Conservation (phyloP, 2,888 invertebrate genomes). For the Hypena proboscidalis region DNA sequence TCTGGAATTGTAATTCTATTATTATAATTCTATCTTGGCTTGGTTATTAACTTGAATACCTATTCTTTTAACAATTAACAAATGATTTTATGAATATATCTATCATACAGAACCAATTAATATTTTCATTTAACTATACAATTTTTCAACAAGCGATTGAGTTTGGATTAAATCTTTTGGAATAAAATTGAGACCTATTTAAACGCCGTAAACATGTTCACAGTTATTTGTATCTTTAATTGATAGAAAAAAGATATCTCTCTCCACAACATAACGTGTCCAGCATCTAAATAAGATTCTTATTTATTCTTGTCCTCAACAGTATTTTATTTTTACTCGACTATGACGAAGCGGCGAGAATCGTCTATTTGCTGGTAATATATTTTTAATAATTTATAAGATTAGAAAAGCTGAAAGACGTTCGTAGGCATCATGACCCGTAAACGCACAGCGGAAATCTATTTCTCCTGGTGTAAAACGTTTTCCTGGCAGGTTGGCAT, state of each 20-base stretch:
- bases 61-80: conserved; percentile 29
- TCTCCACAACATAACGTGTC: conserved; percentile 7
- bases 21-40: conserved; percentile 4
- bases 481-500: background rate
- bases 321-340: conserved; percentile 5
- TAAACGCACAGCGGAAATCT: too few species aligned
- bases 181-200: conserved; percentile 6
- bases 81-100: conserved; percentile 25
- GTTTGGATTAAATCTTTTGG: conserved; percentile 28
- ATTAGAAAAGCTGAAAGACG: background rate
- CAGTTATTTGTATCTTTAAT: conserved; percentile 17
- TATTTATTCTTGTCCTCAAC: background rate
- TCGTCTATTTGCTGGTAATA: conserved; percentile 3
- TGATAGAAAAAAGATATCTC: conserved; percentile 9
- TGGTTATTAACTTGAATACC: conserved; percentile 18
- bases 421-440: too few species aligned
- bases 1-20: conserved; percentile 7
- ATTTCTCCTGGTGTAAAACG: too few species aligned
- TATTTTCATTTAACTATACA: conserved; percentile 34
- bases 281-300: background rate
- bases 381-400: conserved; percentile 1
- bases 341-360: conserved; percentile 3
- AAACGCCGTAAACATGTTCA: conserved; percentile 13
- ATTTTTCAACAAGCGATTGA: conserved; percentile 27
- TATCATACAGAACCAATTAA: conserved; percentile 41